These are phyloP conservation scores for Drosophila merina DNA, from an alignment of 2,888 invertebrate species.

Conservation along the genomic window DNA sequence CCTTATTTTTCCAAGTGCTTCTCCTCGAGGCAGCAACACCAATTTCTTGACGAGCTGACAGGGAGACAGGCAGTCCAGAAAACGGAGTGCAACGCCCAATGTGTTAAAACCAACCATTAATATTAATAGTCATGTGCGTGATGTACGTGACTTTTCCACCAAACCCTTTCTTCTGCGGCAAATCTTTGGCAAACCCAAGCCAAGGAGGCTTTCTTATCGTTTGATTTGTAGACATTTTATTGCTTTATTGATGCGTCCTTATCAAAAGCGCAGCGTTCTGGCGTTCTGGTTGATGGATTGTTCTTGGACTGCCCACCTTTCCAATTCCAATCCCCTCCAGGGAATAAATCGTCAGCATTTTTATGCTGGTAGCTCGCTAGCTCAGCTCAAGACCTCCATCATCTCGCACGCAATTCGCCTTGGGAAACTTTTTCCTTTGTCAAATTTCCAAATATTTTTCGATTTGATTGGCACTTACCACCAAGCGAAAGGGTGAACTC, in stretches of 20 bases:
- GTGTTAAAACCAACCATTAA: slow-evolving; percentile 81
- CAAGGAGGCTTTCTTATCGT: slow-evolving; percentile 56
- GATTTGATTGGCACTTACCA: slow-evolving; percentile 74
- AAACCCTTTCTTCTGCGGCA: slow-evolving; percentile 66
- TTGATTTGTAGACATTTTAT: slow-evolving; percentile 80
- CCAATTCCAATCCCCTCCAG: slow-evolving; percentile 18
- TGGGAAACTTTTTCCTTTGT: slow-evolving; percentile 73
- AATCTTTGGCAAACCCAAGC: slow-evolving; percentile 60
- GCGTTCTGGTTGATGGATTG: slow-evolving; percentile 73
- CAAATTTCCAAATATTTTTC: slow-evolving; percentile 57
- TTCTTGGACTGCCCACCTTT: slow-evolving; percentile 37
- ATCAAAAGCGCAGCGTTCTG: slow-evolving; percentile 68
- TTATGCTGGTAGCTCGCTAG: slow-evolving; percentile 78
- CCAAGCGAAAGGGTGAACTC: slow-evolving; percentile 57
- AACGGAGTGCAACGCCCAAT: slow-evolving; percentile 71
- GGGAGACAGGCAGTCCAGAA: slow-evolving; percentile 28
- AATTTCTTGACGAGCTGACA: slow-evolving; percentile 49
- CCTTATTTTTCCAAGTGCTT: slow-evolving; percentile 3
- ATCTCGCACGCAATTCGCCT: slow-evolving; percentile 70
- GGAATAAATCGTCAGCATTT: slow-evolving; percentile 69
- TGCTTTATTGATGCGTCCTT: slow-evolving; percentile 79
- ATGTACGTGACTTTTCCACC: slow-evolving; percentile 76
- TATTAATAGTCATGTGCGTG: slow-evolving; percentile 80
- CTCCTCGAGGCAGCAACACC: slow-evolving; percentile 33
- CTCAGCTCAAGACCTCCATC: slow-evolving; percentile 28